Conservation (phyloP, 2,888 invertebrate genomes). For the Allolobophora icterica region DNA sequence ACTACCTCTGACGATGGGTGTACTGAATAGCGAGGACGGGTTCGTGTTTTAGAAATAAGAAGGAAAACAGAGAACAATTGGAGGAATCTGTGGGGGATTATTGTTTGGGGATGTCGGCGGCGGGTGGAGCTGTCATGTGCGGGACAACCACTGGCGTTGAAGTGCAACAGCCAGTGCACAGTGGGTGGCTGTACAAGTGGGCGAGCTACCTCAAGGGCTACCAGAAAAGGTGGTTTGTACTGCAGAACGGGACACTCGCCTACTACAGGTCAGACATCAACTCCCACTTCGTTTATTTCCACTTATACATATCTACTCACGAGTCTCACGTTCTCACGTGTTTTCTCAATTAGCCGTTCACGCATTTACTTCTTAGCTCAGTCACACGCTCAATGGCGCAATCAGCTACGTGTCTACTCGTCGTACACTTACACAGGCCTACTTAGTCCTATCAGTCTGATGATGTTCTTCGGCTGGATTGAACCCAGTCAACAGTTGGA, state of each 20-base stretch:
- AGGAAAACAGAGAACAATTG: background rate
- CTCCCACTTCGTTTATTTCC: background rate
- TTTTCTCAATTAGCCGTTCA: too few relatives aligned
- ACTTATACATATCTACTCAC: background rate
- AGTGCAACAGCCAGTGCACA: background rate
- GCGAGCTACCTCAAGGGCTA: constrained; percentile 29
- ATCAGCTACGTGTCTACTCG: too few relatives aligned
- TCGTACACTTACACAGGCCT: too few relatives aligned
- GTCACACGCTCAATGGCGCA: too few relatives aligned
- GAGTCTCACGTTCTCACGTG: background rate
- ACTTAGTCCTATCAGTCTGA: too few relatives aligned
- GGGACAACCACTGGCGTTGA: background rate
- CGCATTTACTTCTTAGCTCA: too few relatives aligned
- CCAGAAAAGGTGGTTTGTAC: constrained; percentile 28
- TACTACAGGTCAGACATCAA: constrained; percentile 22
- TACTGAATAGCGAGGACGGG: background rate
- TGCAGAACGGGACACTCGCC: constrained; percentile 14
- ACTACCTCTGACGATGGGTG: background rate
- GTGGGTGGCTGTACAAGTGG: constrained; percentile 30
- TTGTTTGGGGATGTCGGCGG: constrained; percentile 7
- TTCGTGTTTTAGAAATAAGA: background rate
- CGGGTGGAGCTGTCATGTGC: background rate
- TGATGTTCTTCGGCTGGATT: too few relatives aligned
- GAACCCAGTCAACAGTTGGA: too few relatives aligned
- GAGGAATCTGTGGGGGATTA: background rate